Base-by-base conservation (phyloP, 2,888 invertebrate species). In the Eulithis prunata region DNA sequence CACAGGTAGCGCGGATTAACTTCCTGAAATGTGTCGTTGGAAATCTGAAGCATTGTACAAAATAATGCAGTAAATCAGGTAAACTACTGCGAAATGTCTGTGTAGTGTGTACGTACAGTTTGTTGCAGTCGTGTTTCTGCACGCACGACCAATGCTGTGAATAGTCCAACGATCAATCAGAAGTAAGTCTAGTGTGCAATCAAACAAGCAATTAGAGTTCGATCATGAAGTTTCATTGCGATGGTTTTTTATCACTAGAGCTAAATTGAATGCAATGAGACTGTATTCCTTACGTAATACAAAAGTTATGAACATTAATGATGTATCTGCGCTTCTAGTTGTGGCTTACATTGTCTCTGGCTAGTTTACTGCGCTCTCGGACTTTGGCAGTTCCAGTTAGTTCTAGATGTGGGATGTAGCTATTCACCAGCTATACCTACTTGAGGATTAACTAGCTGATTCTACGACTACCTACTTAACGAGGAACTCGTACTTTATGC, bases 301-400 rank as follows among this genome's bases (percentile, higher is more conserved):
- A n/a, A n/a, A n/a, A n/a, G n/a, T n/a, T n/a, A n/a, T 41, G 10
- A 41, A 41, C 41, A 5, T 41, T 3, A 41, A 8, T 41, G n/a
- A 4, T 2, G 45, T 45, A 41, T 14, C 14, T 38, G 47, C 14
- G 11, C 36, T 49, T 28, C 10, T 57, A 12, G 1, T 53, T 36
- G 14, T 32, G 8, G 8, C 38, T 13, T 55, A 56, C 54, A 54
- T 36, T 54, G 66, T 32, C 21, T 10, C 38, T 13, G 54, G 54
- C 57, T 63, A 57, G 52, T 63, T 55, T 46, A 52, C 28, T 59
- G 56, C 45, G 51, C 46, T 47, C 28, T 55, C 38, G 55, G 58
- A 67, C 62, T 66, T 56, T 10, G 14, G 13, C 47, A 67, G 67
- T 67, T 67, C 57, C 67, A 60, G 67, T 47, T 46, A 66, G 62